Evolutionary conservation across 1,140 invertebrate genomes (phyloP), one percentile per base, ranked within the genome.

Genomic region (Drosophila teissieri): DNA sequence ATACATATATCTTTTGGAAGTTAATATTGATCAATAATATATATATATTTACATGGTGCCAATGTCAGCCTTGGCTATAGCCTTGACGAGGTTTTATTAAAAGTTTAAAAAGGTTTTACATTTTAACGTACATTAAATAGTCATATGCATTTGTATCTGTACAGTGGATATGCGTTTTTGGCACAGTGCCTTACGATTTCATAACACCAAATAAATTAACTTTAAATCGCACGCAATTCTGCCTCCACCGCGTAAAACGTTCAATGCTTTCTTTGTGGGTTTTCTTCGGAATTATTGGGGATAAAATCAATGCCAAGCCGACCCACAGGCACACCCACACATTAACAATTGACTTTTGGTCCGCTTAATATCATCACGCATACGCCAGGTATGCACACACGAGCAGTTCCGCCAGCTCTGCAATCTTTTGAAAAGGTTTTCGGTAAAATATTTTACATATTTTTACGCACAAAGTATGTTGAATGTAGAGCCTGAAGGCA

Each of bases 361-460:
- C 46, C 39, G 57, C 54, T 80, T 80, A 85, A 84, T 80, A 67
- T 52, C 62, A 84, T 80, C 75, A 84, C 65, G 37, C 70, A 82
- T 82, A 72, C 70, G 64, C 55, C 55, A 53, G 42, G 58, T 61
- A 31, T 27, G 53, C 61, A 45, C 52, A 77, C 57, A 83, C 60
- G 49, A 53, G 68, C 72, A 74, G 44, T 46, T 31, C 39, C 60
- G 57, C 52, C 24, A 24, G 36, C 60, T 52, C 84, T 69, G 64
- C 73, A 89, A 89, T 89, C 84, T 89, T 80, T 80, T 84, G 62
- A 89, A 88, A 88, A 82, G 77, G 78, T 84, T 82, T 80, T 89
- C 55, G 80, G 77, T 72, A 84, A 88, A 89, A 89, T 89, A 84
- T 78, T 89, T 89, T 89, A 64, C 84, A 89, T 89, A 89, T 84